Conservation (phyloP, 2,113 vertebrate genomes). For the Pluvialis apricaria region DNA sequence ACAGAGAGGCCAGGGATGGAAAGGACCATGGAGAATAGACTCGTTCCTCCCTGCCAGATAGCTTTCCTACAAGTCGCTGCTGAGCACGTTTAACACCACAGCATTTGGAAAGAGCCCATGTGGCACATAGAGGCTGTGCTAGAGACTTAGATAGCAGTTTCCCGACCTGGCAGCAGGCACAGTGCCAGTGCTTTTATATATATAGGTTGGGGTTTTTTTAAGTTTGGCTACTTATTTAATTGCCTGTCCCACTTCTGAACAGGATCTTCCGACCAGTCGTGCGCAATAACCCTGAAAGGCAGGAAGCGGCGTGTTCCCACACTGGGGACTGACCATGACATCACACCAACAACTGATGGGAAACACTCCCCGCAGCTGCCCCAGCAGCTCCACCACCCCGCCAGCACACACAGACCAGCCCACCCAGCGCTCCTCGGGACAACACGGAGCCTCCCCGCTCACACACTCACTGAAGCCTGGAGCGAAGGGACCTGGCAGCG, state of each 20-base stretch:
- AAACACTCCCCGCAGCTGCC: conserved; percentile 4
- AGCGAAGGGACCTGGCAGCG: not conserved
- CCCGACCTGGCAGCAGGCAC: not conserved
- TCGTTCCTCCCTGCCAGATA: not conserved
- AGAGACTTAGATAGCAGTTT: fast-evolving
- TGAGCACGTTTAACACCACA: not conserved
- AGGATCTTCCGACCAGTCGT: not conserved
- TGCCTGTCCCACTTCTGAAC: not conserved
- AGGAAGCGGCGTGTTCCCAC: not conserved
- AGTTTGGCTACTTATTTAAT: not conserved
- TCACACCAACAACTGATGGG: not conserved
- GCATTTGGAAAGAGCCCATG: not conserved
- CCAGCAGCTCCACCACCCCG: not conserved
- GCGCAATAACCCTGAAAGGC: not conserved
- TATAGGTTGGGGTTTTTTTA: not conserved
- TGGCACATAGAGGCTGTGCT: not conserved
- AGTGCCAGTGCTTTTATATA: not conserved
- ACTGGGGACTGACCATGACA: not conserved
- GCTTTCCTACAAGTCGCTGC: not conserved
- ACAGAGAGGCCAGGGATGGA: not conserved
- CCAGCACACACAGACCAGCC: not conserved
- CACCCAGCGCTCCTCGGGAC: not conserved
- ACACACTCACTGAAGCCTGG: not conserved
- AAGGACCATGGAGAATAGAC: not conserved
- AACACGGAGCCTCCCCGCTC: not conserved